A percentile compares a stretch with the other conserved stretches of the same genome.
phyloP scores from a whole-genome alignment of 2,113 vertebrate genomes.

The Chlamydotis undulata region DNA sequence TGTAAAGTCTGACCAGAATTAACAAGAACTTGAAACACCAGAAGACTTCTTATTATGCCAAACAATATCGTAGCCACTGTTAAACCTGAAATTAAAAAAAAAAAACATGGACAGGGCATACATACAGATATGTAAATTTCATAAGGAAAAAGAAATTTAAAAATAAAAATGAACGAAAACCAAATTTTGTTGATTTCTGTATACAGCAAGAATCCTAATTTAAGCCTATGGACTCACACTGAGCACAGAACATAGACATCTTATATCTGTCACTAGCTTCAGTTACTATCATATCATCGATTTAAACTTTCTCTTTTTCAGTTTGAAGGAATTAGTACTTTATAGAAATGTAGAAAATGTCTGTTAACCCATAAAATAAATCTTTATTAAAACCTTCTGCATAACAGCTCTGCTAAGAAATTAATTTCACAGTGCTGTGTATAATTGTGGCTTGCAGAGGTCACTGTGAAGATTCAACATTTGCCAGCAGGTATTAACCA shows the following conservation, averaged over 20 bases:
- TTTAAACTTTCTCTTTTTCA: not conserved
- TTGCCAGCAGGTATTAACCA: conserved; percentile 41
- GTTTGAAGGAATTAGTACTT: not conserved
- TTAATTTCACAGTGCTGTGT: not conserved
- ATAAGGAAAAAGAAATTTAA: not conserved
- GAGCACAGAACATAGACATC: not conserved
- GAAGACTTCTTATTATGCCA: conserved; percentile 80
- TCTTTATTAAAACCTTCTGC: not conserved
- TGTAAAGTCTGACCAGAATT: conserved; percentile 84
- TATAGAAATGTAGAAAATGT: not conserved
- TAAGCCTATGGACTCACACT: not conserved
- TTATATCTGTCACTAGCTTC: not conserved
- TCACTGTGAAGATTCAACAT: not conserved
- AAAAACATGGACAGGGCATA: not conserved
- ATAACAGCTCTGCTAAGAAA: conserved; percentile 5
- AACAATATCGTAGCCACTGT: conserved; percentile 83
- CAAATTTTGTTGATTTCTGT: not conserved
- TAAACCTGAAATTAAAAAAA: conserved; percentile 78
- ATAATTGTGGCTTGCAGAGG: conserved; percentile 22
- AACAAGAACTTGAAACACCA: conserved; percentile 86
- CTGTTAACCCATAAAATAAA: conserved; percentile 25
- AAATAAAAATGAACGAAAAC: not conserved
- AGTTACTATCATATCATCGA: not conserved
- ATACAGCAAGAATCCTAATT: not conserved
- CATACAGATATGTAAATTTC: not conserved